Evolutionary conservation across 2,113 vertebrate genomes (phyloP).

Genomic region (Apaloderma vittatum): DNA sequence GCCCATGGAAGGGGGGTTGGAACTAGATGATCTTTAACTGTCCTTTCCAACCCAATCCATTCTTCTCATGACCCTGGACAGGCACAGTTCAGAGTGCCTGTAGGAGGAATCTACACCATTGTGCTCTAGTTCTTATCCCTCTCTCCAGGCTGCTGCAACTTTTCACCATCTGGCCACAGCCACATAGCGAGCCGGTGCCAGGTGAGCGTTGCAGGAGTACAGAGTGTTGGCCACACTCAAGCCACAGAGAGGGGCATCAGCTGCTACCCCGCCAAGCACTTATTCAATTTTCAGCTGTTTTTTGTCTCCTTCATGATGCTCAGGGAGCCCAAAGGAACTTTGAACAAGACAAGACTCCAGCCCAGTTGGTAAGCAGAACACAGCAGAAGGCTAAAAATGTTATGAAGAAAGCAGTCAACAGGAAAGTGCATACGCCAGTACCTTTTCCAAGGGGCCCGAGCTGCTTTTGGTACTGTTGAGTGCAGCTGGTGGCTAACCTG

Average conservation of each 20-base stretch:
- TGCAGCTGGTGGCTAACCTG: not conserved
- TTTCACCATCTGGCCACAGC: not conserved
- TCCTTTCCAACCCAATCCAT: not conserved
- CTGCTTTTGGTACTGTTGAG: not conserved
- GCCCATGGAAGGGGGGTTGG: fast-evolving
- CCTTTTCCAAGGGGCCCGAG: not conserved
- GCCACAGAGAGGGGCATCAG: fast-evolving
- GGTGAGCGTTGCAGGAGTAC: not conserved
- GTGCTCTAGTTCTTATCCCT: not conserved
- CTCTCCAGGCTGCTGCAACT: not conserved
- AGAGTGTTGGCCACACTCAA: fast-evolving
- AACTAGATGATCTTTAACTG: not conserved
- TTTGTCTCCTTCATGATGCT: not conserved
- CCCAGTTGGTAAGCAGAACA: not conserved
- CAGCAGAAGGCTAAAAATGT: not conserved
- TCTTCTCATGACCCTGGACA: not conserved
- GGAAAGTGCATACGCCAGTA: not conserved
- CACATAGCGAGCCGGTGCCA: fast-evolving
- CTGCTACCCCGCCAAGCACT: not conserved
- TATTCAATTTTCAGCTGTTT: not conserved
- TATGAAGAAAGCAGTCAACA: not conserved
- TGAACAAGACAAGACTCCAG: not conserved
- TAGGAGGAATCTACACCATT: not conserved
- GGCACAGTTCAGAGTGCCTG: not conserved
- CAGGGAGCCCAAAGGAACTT: not conserved